These are phyloP conservation scores for Tonatia bakeri DNA, from an alignment of 2,113 vertebrate genomes.

Conservation along the genomic window DNA sequence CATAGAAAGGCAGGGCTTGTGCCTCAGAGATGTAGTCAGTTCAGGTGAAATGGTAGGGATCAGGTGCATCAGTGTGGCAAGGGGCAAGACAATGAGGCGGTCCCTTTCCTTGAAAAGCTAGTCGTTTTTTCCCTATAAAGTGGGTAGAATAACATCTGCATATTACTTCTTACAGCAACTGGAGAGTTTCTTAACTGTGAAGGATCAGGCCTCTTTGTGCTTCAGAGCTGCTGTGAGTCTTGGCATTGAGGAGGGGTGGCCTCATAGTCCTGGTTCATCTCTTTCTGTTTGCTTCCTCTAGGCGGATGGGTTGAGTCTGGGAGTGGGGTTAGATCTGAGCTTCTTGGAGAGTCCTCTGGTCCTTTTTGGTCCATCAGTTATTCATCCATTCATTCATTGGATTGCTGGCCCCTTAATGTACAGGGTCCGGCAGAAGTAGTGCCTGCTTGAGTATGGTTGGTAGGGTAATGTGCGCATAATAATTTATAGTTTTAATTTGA, in stretches of 20 bases:
- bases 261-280: not conserved
- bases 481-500: too few relatives aligned
- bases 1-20: not conserved
- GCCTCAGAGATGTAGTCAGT: not conserved
- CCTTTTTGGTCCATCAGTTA: not conserved
- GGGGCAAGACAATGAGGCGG: not conserved
- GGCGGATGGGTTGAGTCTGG: not conserved
- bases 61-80: not conserved
- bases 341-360: not conserved
- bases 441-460: too few relatives aligned
- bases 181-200: constrained; percentile 99
- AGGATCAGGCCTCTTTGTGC: constrained; percentile 95
- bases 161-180: constrained; percentile 84
- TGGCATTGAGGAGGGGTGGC: not conserved
- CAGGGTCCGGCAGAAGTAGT: too few relatives aligned
- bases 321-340: not conserved
- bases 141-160: not conserved
- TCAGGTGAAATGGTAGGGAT: not conserved
- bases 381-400: not conserved
- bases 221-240: constrained; percentile 98
- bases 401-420: not conserved
- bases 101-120: not conserved
- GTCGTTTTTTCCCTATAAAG: not conserved
- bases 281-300: not conserved
- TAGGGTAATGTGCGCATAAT: too few relatives aligned